Evolutionary conservation across 2,888 invertebrate species (phyloP).

Genomic region (Diarsia dahlii): DNA sequence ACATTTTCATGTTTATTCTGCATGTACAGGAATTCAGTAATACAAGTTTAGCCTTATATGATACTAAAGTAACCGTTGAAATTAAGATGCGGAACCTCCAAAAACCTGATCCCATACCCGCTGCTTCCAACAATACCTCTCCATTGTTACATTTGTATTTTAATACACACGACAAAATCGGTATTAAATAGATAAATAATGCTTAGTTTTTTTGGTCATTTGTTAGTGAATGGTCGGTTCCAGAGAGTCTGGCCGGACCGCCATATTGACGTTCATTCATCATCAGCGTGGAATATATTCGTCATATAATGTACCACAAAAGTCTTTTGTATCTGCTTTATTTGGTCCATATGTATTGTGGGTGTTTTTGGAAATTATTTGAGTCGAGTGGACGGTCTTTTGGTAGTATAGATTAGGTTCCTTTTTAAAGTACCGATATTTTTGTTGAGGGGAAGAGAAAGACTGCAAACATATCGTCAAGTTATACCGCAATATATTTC

Average conservation of each 20-base stretch:
- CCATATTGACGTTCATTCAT: conserved; percentile 73
- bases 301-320: conserved; percentile 67
- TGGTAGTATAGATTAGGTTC: neutral
- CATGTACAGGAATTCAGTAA: neutral
- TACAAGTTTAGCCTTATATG: neutral
- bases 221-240: conserved; percentile 85
- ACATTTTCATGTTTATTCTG: neutral
- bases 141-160: conserved; percentile 89
- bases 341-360: conserved; percentile 56
- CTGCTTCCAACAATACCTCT: conserved; percentile 84
- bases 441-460: neutral
- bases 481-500: neutral
- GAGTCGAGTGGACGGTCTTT: conserved; percentile 36
- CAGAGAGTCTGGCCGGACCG: conserved; percentile 81
- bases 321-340: conserved; percentile 64
- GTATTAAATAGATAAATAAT: conserved; percentile 88
- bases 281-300: conserved; percentile 70
- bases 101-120: conserved; percentile 69
- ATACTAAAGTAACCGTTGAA: neutral
- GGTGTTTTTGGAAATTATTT: conserved; percentile 56
- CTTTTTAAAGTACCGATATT: conserved; percentile 1
- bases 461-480: neutral
- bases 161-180: conserved; percentile 87
- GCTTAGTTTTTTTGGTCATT: conserved; percentile 80
- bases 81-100: conserved; percentile 56